Evolutionary conservation across 2,113 vertebrate genomes (phyloP), one percentile per base, ranked within the genome.

Genomic region (Grammatotria lemairii): DNA sequence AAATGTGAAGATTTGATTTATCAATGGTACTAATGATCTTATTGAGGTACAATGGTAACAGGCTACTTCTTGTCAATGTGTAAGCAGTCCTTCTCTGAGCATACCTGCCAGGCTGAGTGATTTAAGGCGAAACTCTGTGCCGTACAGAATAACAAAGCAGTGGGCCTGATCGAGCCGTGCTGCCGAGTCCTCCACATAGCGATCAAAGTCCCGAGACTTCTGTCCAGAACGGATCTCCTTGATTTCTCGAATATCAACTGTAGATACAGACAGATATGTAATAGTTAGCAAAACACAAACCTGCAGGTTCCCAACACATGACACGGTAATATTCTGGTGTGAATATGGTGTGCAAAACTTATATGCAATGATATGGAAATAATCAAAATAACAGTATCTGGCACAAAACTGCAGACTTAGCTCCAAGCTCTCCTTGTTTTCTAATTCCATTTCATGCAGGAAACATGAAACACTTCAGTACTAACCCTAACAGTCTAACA

Each of bases 221-320:
- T 96, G 98, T 10, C 99, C 98, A 0, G 97, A 91, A 12, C 99
- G 98, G 55, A 99, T 99, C 96, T 99, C 98, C 90, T 99, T 99
- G 94, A 99, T 98, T 90, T 99, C 99, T 13, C 99, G 97, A 63
- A 99, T 99, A 89, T 99, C 99, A 91, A 99, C 99, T 99, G 47
- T 21, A 55, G 33, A 65, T 16, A 75, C 38, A 83, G 6, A 88
- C 12, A 83, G 33, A 91, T 33, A 85, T 6, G 79, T 5, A 70
- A 60, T 19, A 82, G 10, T 89, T 17, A 86, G 21, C n/a, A 9
- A 80, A 81, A 85, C 5, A 83, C 23, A 63, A 12, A 65, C 3
- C 6, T 1, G 3, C 6, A 35, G 19, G 12, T 51, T 60, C 6
- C 17, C 26, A 33, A 78, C 45, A 33, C 73, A 5, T 33, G 45